These are phyloP conservation scores for Pelobates cultripes DNA, from an alignment of 2,797 vertebrate species.

Conservation along the genomic window DNA sequence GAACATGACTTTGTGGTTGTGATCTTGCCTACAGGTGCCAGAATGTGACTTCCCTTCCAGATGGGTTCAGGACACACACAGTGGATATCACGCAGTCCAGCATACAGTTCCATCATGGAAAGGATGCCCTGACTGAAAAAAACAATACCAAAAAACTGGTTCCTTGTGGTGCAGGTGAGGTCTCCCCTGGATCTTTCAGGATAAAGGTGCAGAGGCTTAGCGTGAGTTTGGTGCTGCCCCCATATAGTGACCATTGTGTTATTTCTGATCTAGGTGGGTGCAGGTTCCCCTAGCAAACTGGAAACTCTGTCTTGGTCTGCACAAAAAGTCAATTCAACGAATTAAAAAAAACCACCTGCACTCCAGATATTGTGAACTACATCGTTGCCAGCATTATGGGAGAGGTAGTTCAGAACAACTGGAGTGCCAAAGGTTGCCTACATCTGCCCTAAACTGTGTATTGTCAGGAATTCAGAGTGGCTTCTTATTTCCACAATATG, in stretches of 20 bases:
- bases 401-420: too few species aligned
- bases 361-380: too few species aligned
- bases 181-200: neutral
- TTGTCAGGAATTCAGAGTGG: too few species aligned
- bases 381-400: neutral
- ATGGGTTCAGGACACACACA: conserved; percentile 75
- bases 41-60: conserved; percentile 73
- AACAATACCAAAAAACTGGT: conserved; percentile 69
- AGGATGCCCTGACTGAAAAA: conserved; percentile 67
- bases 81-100: conserved; percentile 79
- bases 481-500: too few species aligned
- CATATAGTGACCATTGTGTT: too few species aligned
- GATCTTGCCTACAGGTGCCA: conserved; percentile 72
- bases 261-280: too few species aligned
- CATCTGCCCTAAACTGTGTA: too few species aligned
- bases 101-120: conserved; percentile 84
- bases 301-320: neutral
- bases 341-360: too few species aligned
- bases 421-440: too few species aligned
- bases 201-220: too few species aligned
- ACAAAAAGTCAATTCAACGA: too few species aligned
- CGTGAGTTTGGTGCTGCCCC: too few species aligned
- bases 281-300: neutral
- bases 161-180: conserved; percentile 87
- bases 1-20: neutral